Percentiles rank a stretch among this genome's conserved stretches.
These are phyloP conservation scores for Malaclemys terrapin DNA, from an alignment of 2,113 vertebrate genomes.

Conservation along the genomic window DNA sequence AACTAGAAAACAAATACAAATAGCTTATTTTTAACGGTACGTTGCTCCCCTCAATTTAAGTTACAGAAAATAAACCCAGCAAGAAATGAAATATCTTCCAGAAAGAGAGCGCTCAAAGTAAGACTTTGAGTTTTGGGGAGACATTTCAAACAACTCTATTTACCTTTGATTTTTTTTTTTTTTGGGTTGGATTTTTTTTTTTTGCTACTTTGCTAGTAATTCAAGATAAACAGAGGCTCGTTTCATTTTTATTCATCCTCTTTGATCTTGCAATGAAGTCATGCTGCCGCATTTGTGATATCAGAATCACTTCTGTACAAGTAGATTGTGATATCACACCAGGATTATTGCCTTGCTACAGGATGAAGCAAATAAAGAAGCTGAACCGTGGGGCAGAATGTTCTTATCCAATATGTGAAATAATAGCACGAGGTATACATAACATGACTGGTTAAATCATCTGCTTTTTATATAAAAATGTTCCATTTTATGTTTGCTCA, in stretches of 20 bases:
- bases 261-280: not conserved
- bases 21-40: not conserved
- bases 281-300: not conserved
- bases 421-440: not conserved
- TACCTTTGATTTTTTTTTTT: not conserved
- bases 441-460: not conserved
- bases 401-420: not conserved
- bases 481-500: not conserved
- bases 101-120: not conserved
- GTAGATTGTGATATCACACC: not conserved
- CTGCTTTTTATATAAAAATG: not conserved
- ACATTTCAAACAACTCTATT: not conserved
- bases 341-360: not conserved
- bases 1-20: not conserved
- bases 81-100: not conserved
- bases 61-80: not conserved
- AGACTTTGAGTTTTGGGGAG: not conserved
- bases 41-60: not conserved
- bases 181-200: not conserved
- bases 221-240: not conserved
- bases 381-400: conserved; percentile 13
- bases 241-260: not conserved
- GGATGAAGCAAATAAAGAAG: not conserved
- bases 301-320: not conserved
- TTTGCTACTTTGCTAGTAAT: not conserved